Evolutionary conservation across 2,797 vertebrate genomes (phyloP).

Genomic region (Hydrolagus colliei): DNA sequence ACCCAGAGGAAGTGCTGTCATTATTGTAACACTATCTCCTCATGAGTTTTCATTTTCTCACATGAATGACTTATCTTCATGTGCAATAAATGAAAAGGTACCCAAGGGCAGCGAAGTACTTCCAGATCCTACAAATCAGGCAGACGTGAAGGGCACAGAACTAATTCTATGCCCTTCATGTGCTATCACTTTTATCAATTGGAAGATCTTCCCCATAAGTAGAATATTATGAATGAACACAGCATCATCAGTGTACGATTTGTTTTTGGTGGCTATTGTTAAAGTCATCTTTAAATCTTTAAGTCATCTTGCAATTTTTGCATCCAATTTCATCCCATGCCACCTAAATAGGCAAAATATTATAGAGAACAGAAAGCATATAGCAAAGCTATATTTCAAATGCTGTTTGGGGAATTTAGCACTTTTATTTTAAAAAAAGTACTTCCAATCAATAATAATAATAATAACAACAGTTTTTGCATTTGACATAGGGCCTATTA

Average conservation of each 20-base stretch:
- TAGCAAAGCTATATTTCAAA: not conserved
- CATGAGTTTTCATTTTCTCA: not conserved
- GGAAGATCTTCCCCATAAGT: not conserved
- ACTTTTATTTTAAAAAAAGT: no score
- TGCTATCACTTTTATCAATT: not conserved
- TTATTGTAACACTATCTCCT: not conserved
- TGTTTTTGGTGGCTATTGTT: no score
- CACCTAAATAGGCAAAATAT: not conserved
- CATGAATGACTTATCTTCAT: not conserved
- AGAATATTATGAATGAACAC: no score
- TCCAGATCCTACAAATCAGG: not conserved
- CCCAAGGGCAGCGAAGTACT: not conserved
- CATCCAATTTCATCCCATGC: no score
- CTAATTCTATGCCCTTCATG: no score
- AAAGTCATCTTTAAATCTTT: not conserved
- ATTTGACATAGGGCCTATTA: no score
- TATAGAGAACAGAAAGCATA: no score
- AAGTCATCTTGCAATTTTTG: not conserved
- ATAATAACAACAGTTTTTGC: no score
- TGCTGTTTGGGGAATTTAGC: not conserved
- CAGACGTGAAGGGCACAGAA: not conserved
- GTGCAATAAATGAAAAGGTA: not conserved
- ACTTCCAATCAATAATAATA: no score
- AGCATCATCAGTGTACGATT: not conserved
- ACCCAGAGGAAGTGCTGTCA: not conserved